phyloP scores from a whole-genome alignment of 2,888 invertebrate genomes.

The Pseudoips prasinana region DNA sequence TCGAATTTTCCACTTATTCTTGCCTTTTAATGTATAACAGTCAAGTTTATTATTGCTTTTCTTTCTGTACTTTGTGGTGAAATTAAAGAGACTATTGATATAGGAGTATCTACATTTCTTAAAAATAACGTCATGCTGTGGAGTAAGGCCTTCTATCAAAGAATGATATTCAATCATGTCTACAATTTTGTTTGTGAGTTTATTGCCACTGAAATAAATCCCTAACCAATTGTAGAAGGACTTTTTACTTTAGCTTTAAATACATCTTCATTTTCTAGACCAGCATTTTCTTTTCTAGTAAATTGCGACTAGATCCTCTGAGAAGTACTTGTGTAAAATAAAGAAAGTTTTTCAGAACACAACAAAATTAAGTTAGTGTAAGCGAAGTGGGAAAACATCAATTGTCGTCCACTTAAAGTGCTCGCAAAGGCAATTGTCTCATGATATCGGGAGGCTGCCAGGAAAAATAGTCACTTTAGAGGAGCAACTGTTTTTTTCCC shows the following conservation, averaged over 20 bases:
- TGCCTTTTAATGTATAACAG: not conserved
- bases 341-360: constrained; percentile 40
- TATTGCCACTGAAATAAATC: not conserved
- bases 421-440: constrained; percentile 72
- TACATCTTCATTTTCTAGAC: constrained; percentile 2
- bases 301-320: constrained; percentile 3
- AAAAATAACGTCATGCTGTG: too few species aligned
- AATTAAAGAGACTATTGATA: too few species aligned
- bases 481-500: constrained; percentile 69
- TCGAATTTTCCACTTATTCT: constrained; percentile 24
- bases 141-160: too few species aligned
- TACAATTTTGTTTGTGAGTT: too few species aligned
- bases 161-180: too few species aligned
- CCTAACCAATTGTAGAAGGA: not conserved
- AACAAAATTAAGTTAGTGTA: constrained; percentile 45
- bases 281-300: constrained; percentile 1
- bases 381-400: constrained; percentile 56
- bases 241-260: constrained; percentile 3
- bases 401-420: constrained; percentile 66
- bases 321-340: constrained; percentile 9
- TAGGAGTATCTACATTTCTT: too few species aligned
- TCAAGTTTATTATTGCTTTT: too few species aligned
- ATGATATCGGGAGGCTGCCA: constrained; percentile 71
- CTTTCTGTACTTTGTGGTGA: too few species aligned
- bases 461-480: constrained; percentile 76